Conservation (phyloP, 2,797 vertebrate genomes). For the Mastacembelus armatus region DNA sequence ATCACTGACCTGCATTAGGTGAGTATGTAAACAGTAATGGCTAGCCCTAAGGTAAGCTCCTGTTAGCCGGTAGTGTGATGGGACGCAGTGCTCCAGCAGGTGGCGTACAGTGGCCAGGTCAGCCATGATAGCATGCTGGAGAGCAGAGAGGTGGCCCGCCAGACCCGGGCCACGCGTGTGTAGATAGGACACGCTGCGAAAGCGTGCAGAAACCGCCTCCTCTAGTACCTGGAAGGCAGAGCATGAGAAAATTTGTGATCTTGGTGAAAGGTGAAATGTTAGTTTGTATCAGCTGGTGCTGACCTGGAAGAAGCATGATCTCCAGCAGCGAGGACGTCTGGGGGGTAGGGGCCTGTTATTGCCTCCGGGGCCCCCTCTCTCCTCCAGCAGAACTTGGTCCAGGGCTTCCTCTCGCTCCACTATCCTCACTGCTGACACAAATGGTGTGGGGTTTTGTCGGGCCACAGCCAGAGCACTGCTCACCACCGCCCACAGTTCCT, state of each 20-base stretch:
- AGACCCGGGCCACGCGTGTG: conserved; percentile 83
- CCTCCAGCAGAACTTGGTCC: conserved; percentile 80
- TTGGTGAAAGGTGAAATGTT: neutral
- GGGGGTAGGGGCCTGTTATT: conserved; percentile 80
- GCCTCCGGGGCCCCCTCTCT: conserved; percentile 58
- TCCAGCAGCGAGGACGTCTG: conserved; percentile 91
- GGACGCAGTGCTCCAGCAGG: conserved; percentile 93
- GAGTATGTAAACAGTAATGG: conserved; percentile 86
- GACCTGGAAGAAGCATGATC: conserved; percentile 88
- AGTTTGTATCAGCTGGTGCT: neutral
- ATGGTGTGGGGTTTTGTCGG: conserved; percentile 88
- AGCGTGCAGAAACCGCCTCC: conserved; percentile 79
- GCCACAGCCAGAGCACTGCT: conserved; percentile 87
- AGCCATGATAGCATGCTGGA: conserved; percentile 88
- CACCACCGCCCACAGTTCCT: conserved; percentile 90
- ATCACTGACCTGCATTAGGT: conserved; percentile 85
- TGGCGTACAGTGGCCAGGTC: conserved; percentile 90
- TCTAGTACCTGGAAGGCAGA: conserved; percentile 77
- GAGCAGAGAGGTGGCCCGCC: conserved; percentile 86
- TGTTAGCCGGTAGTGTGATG: conserved; percentile 89
- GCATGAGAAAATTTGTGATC: neutral
- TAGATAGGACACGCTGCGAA: conserved; percentile 83
- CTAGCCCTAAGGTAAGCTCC: conserved; percentile 85
- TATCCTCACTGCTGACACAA: conserved; percentile 93
- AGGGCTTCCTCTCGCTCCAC: conserved; percentile 92